Conservation (phyloP, 1,140 invertebrate species). For the Drosophila burlai region DNA sequence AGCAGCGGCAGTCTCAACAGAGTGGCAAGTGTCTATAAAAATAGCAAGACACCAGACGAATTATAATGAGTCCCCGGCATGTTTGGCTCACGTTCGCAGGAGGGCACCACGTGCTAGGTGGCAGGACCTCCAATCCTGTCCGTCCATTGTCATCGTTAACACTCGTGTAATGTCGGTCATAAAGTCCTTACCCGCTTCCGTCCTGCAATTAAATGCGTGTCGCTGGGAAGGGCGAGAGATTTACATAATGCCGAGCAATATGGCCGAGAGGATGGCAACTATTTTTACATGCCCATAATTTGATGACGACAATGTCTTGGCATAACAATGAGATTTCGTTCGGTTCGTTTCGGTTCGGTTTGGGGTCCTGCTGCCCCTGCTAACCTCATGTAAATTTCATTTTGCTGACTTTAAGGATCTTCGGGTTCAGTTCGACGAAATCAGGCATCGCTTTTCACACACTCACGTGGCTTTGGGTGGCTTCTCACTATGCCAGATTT, state of each 20-base stretch:
- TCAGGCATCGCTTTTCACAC: not conserved
- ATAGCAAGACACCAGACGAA: slow-evolving; percentile 65
- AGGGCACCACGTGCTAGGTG: slow-evolving; percentile 28
- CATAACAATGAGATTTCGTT: slow-evolving; percentile 44
- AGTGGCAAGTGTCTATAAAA: slow-evolving; percentile 67
- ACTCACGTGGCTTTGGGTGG: not conserved
- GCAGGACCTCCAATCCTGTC: slow-evolving; percentile 37
- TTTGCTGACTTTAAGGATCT: slow-evolving; percentile 47
- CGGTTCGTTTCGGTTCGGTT: not conserved
- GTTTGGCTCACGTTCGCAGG: slow-evolving; percentile 25
- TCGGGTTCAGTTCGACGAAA: not conserved
- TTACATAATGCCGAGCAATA: slow-evolving; percentile 58
- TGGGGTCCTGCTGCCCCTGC: not conserved
- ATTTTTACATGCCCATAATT: slow-evolving; percentile 65
- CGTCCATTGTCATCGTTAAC: slow-evolving; percentile 54
- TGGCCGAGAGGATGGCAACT: slow-evolving; percentile 53
- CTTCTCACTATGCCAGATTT: slow-evolving; percentile 32
- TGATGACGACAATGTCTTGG: slow-evolving; percentile 57
- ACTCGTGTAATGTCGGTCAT: slow-evolving; percentile 52
- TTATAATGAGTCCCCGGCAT: slow-evolving; percentile 55
- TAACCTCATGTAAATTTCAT: slow-evolving; percentile 51
- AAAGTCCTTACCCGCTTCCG: slow-evolving; percentile 25
- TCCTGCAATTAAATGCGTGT: slow-evolving; percentile 54
- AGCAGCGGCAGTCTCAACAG: slow-evolving; percentile 12
- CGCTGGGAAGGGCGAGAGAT: slow-evolving; percentile 15